Percentiles rank a stretch among this genome's conserved stretches.
These are phyloP conservation scores for Matsumurasca onukii DNA, from an alignment of 1,140 invertebrate genomes.

Conservation along the genomic window DNA sequence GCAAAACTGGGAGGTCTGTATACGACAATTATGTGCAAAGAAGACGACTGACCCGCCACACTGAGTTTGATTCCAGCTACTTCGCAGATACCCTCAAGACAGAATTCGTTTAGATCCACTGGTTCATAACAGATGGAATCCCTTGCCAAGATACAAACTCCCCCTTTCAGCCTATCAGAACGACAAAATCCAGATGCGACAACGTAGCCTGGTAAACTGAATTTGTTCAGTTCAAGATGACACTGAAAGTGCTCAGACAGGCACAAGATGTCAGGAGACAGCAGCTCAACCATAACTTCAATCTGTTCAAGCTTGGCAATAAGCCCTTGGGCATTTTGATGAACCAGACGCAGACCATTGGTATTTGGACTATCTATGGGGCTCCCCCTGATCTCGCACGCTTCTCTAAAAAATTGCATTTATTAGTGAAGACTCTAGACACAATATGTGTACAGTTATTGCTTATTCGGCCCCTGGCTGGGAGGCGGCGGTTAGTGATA, in stretches of 20 bases:
- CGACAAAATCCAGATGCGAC: neutral
- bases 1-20: neutral
- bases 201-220: neutral
- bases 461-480: too few species aligned
- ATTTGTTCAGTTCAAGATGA: neutral
- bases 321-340: neutral
- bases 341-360: neutral
- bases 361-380: neutral
- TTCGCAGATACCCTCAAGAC: neutral
- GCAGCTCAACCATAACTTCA: neutral
- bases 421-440: neutral
- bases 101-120: neutral
- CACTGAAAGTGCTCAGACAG: neutral
- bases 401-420: neutral
- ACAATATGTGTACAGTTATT: too few species aligned
- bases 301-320: neutral
- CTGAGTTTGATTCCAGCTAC: neutral
- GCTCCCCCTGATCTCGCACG: too few species aligned
- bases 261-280: neutral
- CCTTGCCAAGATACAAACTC: neutral
- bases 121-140: neutral
- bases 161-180: neutral
- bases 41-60: neutral
- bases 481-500: too few species aligned
- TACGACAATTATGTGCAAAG: neutral